Evolutionary conservation across 2,797 vertebrate species (phyloP), one percentile per base, ranked within the genome.

Genomic region (Phoeniculus purpureus): DNA sequence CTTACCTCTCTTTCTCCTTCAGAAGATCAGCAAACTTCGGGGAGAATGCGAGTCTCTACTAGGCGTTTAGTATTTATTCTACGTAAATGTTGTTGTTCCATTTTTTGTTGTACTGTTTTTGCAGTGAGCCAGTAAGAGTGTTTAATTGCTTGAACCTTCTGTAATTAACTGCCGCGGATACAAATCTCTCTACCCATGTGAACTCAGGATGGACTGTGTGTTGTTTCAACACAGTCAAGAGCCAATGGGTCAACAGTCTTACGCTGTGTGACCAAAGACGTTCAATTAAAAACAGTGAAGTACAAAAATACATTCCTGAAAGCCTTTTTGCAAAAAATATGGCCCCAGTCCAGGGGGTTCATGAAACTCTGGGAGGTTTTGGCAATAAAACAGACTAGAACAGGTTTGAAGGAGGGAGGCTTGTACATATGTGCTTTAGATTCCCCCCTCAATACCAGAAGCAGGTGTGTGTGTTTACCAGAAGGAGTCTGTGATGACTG

Each of bases 251-350:
- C 90, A 82, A 72, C 62, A 66, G 45, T n/a, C 91, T 81, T 56
- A 67, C 7, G 75, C 65, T 65, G 80, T 61, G 27, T 77, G 86
- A 71, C 74, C 26, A 77, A 81, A 48, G n/a, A 74, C 60, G 75
- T 25, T 51, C 80, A 75, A 94, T 75, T 87, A 85, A 82, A 92
- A 92, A 16, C 81, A 94, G 84, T 0, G 0, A 92, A 85, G 56
- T 27, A 47, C 26, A 31, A 22, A 90, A 78, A 82, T 66, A 54
- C 80, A 85, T 90, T 89, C 47, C 60, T 79, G 82, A 75, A 91
- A 90, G 75, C 29, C 83, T 92, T 87, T 81, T 74, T 81, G 91
- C 66, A 90, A 87, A 87, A 90, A 93, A 60, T 65, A 87, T 22
- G 14, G 75, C 93, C 73, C 59, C 5, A 3, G 83, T 75, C 62